Evolutionary conservation across 2,888 invertebrate species (phyloP).

Genomic region (Eristalis tenax): DNA sequence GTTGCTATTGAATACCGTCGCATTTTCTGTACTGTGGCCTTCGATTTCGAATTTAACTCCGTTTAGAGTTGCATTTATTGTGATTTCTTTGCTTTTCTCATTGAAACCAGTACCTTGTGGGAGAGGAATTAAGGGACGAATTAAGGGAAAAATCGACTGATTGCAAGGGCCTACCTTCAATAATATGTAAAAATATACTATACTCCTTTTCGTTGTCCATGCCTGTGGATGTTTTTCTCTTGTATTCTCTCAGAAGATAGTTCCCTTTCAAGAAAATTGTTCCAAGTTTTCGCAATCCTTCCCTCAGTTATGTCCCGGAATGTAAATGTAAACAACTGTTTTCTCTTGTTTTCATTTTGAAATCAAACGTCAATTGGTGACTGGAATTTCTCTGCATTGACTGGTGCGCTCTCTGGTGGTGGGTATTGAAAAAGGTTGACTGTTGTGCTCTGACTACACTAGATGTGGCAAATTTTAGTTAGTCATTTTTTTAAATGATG

Average conservation of each 20-base stretch:
- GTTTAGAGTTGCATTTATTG: constrained; percentile 85
- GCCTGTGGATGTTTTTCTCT: neutral
- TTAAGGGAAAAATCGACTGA: neutral
- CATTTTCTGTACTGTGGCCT: constrained; percentile 83
- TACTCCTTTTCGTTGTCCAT: constrained; percentile 65
- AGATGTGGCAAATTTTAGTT: neutral
- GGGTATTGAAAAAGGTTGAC: neutral
- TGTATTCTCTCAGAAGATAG: neutral
- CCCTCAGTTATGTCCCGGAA: constrained; percentile 3
- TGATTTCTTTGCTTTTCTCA: constrained; percentile 83
- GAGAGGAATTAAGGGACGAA: neutral
- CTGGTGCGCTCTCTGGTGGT: constrained; percentile 2
- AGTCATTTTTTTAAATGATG: too few species aligned
- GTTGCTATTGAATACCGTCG: constrained; percentile 87
- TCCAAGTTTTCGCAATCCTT: neutral
- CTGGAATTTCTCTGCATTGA: neutral
- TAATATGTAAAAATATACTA: constrained; percentile 78
- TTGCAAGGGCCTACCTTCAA: constrained; percentile 75
- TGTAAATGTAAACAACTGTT: constrained; percentile 59
- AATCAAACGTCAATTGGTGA: constrained; percentile 13
- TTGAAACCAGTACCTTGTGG: constrained; percentile 83
- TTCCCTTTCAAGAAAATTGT: neutral
- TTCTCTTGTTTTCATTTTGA: neutral
- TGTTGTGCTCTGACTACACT: neutral
- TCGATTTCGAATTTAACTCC: constrained; percentile 87